Conservation (phyloP, 2,888 invertebrate genomes). For the Melinaea marsaeus region DNA sequence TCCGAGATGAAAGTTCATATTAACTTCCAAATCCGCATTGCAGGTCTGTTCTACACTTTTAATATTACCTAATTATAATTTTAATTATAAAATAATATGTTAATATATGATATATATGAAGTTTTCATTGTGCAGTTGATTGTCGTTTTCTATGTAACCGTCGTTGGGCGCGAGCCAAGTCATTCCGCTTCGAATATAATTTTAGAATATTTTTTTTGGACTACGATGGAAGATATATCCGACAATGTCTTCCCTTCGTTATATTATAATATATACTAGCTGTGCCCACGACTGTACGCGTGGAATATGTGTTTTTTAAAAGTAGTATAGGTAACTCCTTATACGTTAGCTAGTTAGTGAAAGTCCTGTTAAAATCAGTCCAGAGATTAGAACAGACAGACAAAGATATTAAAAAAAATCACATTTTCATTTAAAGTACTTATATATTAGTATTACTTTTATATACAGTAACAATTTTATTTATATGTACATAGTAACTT, state of each 20-base stretch:
- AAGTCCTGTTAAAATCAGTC: no score
- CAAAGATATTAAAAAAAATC: no score
- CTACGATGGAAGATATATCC: constrained; percentile 48
- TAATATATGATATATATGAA: neutral
- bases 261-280: neutral
- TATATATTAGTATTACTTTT: no score
- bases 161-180: constrained; percentile 71
- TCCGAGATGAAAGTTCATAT: constrained; percentile 24
- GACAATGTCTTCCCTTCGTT: constrained; percentile 58
- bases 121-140: constrained; percentile 45
- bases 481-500: no score
- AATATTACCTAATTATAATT: constrained; percentile 1
- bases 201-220: constrained; percentile 72
- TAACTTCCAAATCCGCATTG: constrained; percentile 27
- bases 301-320: no score
- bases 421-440: no score
- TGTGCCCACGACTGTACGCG: neutral
- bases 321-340: no score
- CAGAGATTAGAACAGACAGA: no score
- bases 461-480: no score
- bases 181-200: constrained; percentile 70
- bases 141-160: constrained; percentile 53
- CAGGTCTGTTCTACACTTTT: constrained; percentile 20
- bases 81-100: neutral
- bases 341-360: no score